Percentiles rank a stretch among this genome's conserved stretches.
phyloP scores from a whole-genome alignment of 53 echinoderm and acorn worm species.

The Antedon mediterranea region DNA sequence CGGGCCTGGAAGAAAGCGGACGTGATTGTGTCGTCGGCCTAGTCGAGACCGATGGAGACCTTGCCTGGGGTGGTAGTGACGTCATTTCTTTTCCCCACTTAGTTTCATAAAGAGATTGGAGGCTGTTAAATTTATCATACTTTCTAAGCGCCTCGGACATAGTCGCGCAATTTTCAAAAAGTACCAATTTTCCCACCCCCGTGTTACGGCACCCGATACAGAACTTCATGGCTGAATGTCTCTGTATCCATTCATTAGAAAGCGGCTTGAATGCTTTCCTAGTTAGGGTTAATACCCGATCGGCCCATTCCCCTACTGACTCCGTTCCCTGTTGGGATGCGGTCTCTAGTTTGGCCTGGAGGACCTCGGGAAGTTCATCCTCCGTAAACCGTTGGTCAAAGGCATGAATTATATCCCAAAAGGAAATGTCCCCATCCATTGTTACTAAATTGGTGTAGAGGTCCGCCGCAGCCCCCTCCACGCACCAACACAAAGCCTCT shows the following conservation, averaged over 20 bases:
- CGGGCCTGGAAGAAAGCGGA: too few species aligned
- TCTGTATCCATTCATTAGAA: conserved; percentile 2
- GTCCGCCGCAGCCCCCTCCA: conserved; percentile 17
- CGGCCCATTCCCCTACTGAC: conserved; percentile 18
- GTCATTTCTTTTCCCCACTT: too few species aligned
- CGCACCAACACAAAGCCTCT: conserved; percentile 19
- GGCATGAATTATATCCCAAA: not conserved
- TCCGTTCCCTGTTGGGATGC: conserved; percentile 15
- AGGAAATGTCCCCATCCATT: conserved; percentile 9
- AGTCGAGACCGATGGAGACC: too few species aligned
- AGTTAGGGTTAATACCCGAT: conserved; percentile 8
- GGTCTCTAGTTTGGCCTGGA: conserved; percentile 13
- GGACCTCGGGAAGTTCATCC: conserved; percentile 20
- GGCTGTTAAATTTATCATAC: not conserved
- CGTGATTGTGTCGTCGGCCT: too few species aligned
- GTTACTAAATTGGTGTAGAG: conserved; percentile 10
- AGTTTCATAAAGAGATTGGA: too few species aligned
- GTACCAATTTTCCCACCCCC: conserved; percentile 23
- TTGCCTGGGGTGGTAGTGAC: too few species aligned
- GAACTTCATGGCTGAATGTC: conserved; percentile 12
- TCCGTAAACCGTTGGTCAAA: conserved; percentile 14
- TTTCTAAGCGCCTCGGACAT: conserved; percentile 14
- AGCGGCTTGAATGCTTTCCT: conserved; percentile 11
- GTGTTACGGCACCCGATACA: conserved; percentile 18
- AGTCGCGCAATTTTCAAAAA: not conserved